Evolutionary conservation across 2,113 vertebrate genomes (phyloP).

Genomic region (Aviceda subcristata): DNA sequence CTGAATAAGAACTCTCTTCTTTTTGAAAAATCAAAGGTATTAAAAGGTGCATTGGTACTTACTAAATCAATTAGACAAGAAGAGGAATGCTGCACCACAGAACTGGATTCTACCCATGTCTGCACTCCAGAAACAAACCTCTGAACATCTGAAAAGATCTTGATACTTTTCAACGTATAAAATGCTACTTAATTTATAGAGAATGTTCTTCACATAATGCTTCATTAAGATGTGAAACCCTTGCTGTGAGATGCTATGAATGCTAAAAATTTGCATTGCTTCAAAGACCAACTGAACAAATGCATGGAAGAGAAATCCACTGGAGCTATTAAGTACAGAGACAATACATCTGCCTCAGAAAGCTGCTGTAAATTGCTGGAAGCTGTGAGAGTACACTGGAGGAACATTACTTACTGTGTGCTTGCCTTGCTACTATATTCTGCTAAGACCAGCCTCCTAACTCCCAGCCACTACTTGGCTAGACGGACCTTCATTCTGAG

Average conservation of each 20-base stretch:
- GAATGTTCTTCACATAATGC: neutral
- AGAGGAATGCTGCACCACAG: neutral
- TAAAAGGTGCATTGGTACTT: neutral
- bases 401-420: neutral
- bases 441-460: neutral
- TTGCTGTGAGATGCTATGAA: neutral
- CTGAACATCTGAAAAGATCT: neutral
- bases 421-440: neutral
- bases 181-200: neutral
- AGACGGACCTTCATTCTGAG: neutral
- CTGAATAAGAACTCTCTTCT: neutral
- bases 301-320: neutral
- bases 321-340: neutral
- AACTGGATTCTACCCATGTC: neutral
- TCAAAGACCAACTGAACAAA: neutral
- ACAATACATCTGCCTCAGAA: neutral
- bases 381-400: neutral
- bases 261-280: neutral
- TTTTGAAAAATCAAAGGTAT: neutral
- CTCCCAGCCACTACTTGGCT: neutral
- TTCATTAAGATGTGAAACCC: conserved; percentile 19
- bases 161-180: neutral
- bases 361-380: neutral
- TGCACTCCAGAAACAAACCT: neutral
- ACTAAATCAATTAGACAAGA: neutral